Evolutionary conservation across 23 tunicate species (phyloP).

Genomic region (Botrylloides violaceus): DNA sequence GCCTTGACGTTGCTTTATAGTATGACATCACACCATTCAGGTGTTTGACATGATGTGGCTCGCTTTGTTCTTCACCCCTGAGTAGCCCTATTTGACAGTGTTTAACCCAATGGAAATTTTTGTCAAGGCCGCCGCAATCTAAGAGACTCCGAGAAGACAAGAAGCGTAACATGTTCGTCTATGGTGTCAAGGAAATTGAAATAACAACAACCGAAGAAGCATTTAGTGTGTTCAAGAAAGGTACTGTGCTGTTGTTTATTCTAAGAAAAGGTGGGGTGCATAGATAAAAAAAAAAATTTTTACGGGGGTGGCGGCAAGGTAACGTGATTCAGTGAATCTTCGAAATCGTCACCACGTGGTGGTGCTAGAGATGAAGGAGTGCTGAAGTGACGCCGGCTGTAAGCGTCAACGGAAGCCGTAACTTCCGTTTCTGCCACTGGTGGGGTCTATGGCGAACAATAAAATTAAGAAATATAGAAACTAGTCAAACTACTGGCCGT

Average conservation of each 20-base stretch:
- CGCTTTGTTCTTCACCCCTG: background rate
- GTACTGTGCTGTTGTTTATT: background rate
- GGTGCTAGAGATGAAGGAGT: too few relatives aligned
- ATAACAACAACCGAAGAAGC: conserved; percentile 84
- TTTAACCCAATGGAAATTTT: background rate
- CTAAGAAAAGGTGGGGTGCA: too few relatives aligned
- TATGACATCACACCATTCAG: background rate
- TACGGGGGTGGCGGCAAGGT: too few relatives aligned
- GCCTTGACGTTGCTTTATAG: background rate
- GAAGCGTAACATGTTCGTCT: conserved; percentile 73
- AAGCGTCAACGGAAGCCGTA: too few relatives aligned
- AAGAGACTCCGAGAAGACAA: conserved; percentile 71
- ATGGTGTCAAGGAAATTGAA: conserved; percentile 70
- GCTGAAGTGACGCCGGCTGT: too few relatives aligned
- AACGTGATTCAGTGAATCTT: too few relatives aligned
- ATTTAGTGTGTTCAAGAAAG: conserved; percentile 64
- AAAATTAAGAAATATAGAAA: too few relatives aligned
- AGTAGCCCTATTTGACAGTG: background rate
- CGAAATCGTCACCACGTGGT: too few relatives aligned
- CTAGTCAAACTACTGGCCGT: too few relatives aligned
- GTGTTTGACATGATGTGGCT: background rate
- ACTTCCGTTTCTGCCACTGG: too few relatives aligned
- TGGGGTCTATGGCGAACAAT: too few relatives aligned
- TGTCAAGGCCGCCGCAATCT: conserved; percentile 47
- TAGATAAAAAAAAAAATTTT: too few relatives aligned